These are phyloP conservation scores for Troides oblongomaculatus DNA, from an alignment of 2,888 invertebrate genomes.

Conservation along the genomic window DNA sequence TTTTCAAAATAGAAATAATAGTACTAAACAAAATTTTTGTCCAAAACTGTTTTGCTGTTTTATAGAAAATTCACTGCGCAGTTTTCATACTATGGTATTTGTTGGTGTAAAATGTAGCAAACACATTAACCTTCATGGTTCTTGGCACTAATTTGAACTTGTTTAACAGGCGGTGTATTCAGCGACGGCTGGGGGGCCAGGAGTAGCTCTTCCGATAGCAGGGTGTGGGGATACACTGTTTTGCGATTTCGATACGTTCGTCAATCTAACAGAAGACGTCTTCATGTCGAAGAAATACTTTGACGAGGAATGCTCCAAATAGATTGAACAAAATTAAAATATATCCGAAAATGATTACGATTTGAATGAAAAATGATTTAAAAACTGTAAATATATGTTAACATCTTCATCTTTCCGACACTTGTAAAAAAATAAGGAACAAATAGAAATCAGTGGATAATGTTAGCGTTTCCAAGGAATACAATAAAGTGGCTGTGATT, in stretches of 20 bases:
- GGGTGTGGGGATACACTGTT: conserved; percentile 64
- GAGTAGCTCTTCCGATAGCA: conserved; percentile 57
- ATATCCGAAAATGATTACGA: background rate
- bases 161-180: conserved; percentile 70
- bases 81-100: background rate
- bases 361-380: too few relatives aligned
- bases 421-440: background rate
- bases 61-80: background rate
- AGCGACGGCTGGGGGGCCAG: conserved; percentile 59
- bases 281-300: conserved; percentile 49
- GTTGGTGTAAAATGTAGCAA: background rate
- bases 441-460: background rate
- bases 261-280: conserved; percentile 55
- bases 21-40: too few relatives aligned
- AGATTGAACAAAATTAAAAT: background rate
- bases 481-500: conserved; percentile 59
- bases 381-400: too few relatives aligned
- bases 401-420: background rate
- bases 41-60: too few relatives aligned
- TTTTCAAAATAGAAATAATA: too few relatives aligned
- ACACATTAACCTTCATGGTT: background rate
- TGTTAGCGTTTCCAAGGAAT: conserved; percentile 2
- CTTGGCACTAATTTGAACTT: conserved; percentile 11
- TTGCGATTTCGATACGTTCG: conserved; percentile 75
- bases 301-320: conserved; percentile 13